A percentile compares a stretch with the other conserved stretches of the same genome.
phyloP scores from a whole-genome alignment of 64 coral and sea anemone genomes.

The Acropora tenuis region DNA sequence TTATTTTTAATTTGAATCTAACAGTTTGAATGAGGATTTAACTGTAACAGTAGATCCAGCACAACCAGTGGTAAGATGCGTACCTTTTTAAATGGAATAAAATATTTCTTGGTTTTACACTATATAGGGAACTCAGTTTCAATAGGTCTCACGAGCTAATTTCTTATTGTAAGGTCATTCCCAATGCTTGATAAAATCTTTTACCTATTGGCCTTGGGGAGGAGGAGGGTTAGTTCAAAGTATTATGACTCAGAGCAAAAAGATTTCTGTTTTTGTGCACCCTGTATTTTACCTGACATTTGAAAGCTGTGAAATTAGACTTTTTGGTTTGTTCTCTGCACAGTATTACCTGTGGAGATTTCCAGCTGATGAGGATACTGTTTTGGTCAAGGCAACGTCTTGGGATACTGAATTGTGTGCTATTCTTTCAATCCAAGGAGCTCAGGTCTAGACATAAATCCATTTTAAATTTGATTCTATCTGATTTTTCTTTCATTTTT shows the following conservation, averaged over 20 bases:
- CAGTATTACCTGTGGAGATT: constrained; percentile 67
- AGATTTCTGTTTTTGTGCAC: neutral
- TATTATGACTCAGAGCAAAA: no score
- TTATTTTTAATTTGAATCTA: neutral
- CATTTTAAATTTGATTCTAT: neutral
- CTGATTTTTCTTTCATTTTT: no score
- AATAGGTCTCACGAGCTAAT: neutral
- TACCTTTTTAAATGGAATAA: neutral
- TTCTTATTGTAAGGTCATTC: neutral
- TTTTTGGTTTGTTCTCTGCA: neutral
- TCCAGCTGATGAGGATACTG: constrained; percentile 33
- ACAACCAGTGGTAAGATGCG: constrained; percentile 70
- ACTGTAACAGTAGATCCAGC: constrained; percentile 67
- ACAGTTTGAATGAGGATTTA: constrained; percentile 36
- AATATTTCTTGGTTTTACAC: neutral
- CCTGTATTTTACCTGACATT: neutral
- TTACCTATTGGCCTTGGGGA: no score
- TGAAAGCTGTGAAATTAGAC: neutral
- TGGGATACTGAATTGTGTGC: constrained; percentile 16
- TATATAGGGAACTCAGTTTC: neutral
- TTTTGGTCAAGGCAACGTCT: constrained; percentile 50
- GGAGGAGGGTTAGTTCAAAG: no score
- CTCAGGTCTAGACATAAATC: constrained; percentile 36
- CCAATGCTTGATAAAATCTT: no score
- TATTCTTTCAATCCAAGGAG: constrained; percentile 75